Evolutionary conservation across 2,888 invertebrate species (phyloP).

Genomic region (Tetranychus piercei): DNA sequence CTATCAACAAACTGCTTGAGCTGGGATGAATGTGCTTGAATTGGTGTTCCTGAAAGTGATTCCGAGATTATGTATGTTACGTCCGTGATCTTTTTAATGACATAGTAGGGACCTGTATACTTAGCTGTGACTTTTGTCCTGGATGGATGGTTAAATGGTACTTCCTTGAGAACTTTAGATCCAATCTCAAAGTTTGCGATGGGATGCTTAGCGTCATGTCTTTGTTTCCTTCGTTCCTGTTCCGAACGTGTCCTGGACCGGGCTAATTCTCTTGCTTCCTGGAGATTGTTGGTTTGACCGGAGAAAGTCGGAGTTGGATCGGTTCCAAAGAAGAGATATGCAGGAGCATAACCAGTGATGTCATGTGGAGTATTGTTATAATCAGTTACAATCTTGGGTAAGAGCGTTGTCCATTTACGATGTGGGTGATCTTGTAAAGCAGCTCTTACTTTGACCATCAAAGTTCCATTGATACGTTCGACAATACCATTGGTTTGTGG

Average conservation of each 20-base stretch:
- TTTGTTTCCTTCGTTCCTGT: neutral
- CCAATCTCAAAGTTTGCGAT: neutral
- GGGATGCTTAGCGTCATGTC: slow-evolving; percentile 3
- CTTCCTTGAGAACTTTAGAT: neutral
- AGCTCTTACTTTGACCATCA: neutral
- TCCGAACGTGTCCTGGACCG: neutral
- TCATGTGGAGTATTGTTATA: slow-evolving; percentile 15
- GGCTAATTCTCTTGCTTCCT: too few species aligned
- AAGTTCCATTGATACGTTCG: slow-evolving; percentile 2
- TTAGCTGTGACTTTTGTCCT: neutral
- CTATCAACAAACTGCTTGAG: too few species aligned
- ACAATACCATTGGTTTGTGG: slow-evolving; percentile 15
- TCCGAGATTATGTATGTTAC: neutral
- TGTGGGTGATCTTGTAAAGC: neutral
- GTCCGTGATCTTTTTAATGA: neutral
- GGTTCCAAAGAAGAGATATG: slow-evolving; percentile 10
- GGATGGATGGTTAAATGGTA: slow-evolving; percentile 10
- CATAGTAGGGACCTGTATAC: slow-evolving; percentile 11
- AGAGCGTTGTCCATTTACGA: slow-evolving; percentile 11
- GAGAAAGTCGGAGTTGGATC: too few species aligned
- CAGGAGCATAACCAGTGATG: slow-evolving; percentile 10
- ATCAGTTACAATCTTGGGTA: neutral
- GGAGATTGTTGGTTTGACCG: too few species aligned
- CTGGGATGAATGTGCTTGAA: too few species aligned
- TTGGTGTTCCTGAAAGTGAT: neutral